A percentile compares a stretch with the other conserved stretches of the same genome.
These are phyloP conservation scores for Cryptotermes secundus DNA, from an alignment of 1,140 invertebrate genomes.

Conservation along the genomic window DNA sequence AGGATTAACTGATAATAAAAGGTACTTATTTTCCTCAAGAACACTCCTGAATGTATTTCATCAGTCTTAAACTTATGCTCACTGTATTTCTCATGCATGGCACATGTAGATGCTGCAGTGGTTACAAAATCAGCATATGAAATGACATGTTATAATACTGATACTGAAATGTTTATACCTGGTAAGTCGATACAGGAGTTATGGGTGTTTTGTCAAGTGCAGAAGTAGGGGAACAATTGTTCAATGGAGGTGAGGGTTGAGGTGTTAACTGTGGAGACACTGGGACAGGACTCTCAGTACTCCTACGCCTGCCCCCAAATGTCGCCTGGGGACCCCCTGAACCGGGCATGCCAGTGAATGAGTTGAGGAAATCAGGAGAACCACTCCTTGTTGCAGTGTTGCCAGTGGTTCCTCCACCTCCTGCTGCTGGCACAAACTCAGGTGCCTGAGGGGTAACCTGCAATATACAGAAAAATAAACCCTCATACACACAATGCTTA, in stretches of 20 bases:
- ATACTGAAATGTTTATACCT: slow-evolving; percentile 43
- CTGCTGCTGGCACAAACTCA: slow-evolving; percentile 49
- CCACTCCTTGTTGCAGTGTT: neutral
- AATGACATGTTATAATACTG: no score
- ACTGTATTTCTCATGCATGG: no score
- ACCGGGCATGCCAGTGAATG: slow-evolving; percentile 33
- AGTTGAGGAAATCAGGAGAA: slow-evolving; percentile 44
- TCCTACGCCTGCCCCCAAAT: slow-evolving; percentile 23
- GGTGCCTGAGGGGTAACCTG: slow-evolving; percentile 49
- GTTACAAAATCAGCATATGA: no score
- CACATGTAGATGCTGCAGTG: no score
- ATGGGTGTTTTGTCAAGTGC: slow-evolving; percentile 46
- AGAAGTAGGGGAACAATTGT: slow-evolving; percentile 43
- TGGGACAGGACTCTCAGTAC: slow-evolving; percentile 25
- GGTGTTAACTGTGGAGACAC: slow-evolving; percentile 42
- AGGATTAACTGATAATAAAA: no score
- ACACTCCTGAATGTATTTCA: no score
- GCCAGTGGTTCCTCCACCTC: neutral
- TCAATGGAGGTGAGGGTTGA: slow-evolving; percentile 42
- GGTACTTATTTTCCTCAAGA: no score
- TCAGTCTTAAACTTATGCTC: no score
- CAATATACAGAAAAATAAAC: neutral
- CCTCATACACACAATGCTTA: no score
- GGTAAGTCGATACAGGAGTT: slow-evolving; percentile 53
- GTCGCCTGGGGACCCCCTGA: slow-evolving; percentile 32